Conservation (phyloP, 2,888 invertebrate genomes). For the Xestoiulus laeticollis region DNA sequence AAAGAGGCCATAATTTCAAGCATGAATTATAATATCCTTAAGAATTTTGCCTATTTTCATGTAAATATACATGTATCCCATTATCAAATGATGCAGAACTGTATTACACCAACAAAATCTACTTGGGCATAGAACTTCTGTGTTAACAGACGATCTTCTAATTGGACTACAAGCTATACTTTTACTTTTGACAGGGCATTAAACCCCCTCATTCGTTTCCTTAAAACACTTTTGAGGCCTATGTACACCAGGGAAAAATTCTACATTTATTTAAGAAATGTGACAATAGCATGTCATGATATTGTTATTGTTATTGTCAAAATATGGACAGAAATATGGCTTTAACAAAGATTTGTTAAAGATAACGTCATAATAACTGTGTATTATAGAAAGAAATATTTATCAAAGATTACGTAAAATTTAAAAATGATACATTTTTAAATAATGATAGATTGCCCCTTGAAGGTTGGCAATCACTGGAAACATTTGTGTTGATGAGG, state of each 20-base stretch:
- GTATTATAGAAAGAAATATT: too few species aligned
- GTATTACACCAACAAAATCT: not conserved
- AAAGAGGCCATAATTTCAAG: slow-evolving; percentile 44
- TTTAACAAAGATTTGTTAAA: too few species aligned
- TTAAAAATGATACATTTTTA: too few species aligned
- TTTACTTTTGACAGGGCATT: not conserved
- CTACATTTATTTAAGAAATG: not conserved
- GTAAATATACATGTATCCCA: not conserved
- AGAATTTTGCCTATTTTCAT: not conserved
- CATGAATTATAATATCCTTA: slow-evolving; percentile 46
- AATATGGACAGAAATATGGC: too few species aligned
- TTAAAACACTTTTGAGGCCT: not conserved
- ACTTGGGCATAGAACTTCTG: not conserved
- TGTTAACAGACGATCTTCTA: not conserved
- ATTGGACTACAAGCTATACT: not conserved
- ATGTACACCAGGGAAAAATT: not conserved
- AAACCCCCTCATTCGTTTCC: not conserved
- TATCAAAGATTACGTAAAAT: too few species aligned
- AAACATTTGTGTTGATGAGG: not conserved
- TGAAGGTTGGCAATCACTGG: not conserved
- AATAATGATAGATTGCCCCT: not conserved
- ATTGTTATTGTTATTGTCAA: too few species aligned
- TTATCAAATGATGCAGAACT: slow-evolving; percentile 46
- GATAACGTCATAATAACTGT: too few species aligned
- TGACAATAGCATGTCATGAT: too few species aligned